These are phyloP conservation scores for Bryconaethiops microstoma DNA, from an alignment of 2,797 vertebrate species.

Conservation along the genomic window DNA sequence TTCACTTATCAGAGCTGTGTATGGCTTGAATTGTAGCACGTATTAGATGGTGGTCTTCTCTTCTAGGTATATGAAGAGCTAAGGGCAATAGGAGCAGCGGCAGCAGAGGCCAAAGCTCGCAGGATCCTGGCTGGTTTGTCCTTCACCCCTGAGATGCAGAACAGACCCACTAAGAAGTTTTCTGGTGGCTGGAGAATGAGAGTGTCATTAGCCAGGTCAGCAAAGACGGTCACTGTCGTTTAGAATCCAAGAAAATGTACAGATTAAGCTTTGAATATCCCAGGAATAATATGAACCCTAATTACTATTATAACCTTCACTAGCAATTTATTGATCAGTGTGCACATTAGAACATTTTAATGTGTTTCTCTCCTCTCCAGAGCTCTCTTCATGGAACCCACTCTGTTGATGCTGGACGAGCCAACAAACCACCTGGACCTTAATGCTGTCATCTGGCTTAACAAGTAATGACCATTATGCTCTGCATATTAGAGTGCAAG, in stretches of 20 bases:
- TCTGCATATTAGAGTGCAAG: neutral
- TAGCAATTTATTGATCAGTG: neutral
- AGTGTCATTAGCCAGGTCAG: slow-evolving; percentile 90
- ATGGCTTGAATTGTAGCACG: neutral
- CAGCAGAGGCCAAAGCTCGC: slow-evolving; percentile 89
- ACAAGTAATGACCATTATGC: slow-evolving; percentile 78
- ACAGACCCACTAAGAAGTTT: slow-evolving; percentile 89
- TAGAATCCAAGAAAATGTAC: neutral
- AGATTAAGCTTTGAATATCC: neutral
- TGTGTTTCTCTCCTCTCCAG: slow-evolving; percentile 63
- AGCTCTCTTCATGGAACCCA: slow-evolving; percentile 93
- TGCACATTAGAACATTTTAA: neutral
- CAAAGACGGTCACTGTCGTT: neutral
- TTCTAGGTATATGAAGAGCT: slow-evolving; percentile 89
- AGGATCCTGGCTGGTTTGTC: slow-evolving; percentile 90
- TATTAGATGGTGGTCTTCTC: neutral
- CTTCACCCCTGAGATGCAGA: slow-evolving; percentile 93
- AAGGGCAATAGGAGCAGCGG: slow-evolving; percentile 83
- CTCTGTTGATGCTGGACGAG: slow-evolving; percentile 91
- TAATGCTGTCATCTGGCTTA: slow-evolving; percentile 95
- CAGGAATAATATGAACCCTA: neutral
- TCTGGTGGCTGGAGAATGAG: slow-evolving; percentile 95
- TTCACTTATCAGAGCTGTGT: neutral
- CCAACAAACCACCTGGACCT: slow-evolving; percentile 94
- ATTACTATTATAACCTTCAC: neutral